Evolutionary conservation across 2,888 invertebrate genomes (phyloP).

Genomic region (Rhagophthalmus giganteus): DNA sequence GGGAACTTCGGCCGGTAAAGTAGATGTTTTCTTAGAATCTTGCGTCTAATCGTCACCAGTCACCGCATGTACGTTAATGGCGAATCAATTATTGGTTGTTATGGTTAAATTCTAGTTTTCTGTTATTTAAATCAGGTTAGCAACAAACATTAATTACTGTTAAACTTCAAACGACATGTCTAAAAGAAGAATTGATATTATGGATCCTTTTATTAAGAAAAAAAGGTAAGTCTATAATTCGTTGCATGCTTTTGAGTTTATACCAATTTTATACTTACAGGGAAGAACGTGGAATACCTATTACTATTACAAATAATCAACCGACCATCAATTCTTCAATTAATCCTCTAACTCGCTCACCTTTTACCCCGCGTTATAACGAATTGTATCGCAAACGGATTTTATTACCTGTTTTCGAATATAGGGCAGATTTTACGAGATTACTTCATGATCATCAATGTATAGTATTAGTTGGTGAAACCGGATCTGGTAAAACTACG

Average conservation of each 20-base stretch:
- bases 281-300: slow-evolving; percentile 61
- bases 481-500: slow-evolving; percentile 99
- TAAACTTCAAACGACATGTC: slow-evolving; percentile 62
- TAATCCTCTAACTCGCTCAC: slow-evolving; percentile 80
- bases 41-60: too few species aligned
- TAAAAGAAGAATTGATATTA: slow-evolving; percentile 83
- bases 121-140: background rate
- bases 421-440: slow-evolving; percentile 94
- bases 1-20: too few species aligned
- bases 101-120: slow-evolving; percentile 9
- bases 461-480: slow-evolving; percentile 96
- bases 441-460: slow-evolving; percentile 90
- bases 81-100: background rate
- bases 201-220: slow-evolving; percentile 79
- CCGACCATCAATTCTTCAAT: slow-evolving; percentile 54
- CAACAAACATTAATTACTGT: background rate
- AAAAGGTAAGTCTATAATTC: slow-evolving; percentile 63
- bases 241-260: background rate
- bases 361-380: slow-evolving; percentile 87
- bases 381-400: slow-evolving; percentile 87
- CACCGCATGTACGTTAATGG: slow-evolving; percentile 1
- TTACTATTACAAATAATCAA: slow-evolving; percentile 48
- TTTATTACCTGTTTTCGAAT: slow-evolving; percentile 96
- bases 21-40: too few species aligned
- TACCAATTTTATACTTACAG: slow-evolving; percentile 46